Evolutionary conservation across 2,113 vertebrate species (phyloP).

Genomic region (Cyanistes caeruleus): DNA sequence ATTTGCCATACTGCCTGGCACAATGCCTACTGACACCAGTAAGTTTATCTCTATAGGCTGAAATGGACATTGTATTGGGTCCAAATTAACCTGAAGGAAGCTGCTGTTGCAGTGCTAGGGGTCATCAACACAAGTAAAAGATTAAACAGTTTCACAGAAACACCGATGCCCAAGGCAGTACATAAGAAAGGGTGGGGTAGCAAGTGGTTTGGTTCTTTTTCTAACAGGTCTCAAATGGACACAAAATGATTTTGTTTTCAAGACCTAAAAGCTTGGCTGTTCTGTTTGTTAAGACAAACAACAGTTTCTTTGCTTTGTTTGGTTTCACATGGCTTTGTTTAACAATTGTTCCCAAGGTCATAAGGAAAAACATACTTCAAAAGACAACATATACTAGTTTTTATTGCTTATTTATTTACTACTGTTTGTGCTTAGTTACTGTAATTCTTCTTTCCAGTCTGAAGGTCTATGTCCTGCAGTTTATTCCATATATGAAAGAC

Average conservation of each 20-base stretch:
- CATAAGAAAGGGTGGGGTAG: neutral
- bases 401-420: neutral
- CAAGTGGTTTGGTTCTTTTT: neutral
- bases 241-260: neutral
- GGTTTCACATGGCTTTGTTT: neutral
- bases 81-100: neutral
- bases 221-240: neutral
- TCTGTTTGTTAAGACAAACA: neutral
- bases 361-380: neutral
- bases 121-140: slow-evolving; percentile 30
- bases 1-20: neutral
- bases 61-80: neutral
- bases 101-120: neutral
- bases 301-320: neutral
- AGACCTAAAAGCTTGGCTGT: neutral
- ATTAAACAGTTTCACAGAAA: slow-evolving; percentile 10
- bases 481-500: neutral
- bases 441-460: neutral
- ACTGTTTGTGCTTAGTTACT: neutral
- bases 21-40: neutral
- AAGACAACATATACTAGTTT: neutral
- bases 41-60: neutral
- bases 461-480: neutral
- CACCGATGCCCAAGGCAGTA: neutral
- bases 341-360: neutral